These are phyloP conservation scores for Chondrosia reniformis DNA, from an alignment of 37 sponge, comb jelly and placozoan species.

Conservation along the genomic window DNA sequence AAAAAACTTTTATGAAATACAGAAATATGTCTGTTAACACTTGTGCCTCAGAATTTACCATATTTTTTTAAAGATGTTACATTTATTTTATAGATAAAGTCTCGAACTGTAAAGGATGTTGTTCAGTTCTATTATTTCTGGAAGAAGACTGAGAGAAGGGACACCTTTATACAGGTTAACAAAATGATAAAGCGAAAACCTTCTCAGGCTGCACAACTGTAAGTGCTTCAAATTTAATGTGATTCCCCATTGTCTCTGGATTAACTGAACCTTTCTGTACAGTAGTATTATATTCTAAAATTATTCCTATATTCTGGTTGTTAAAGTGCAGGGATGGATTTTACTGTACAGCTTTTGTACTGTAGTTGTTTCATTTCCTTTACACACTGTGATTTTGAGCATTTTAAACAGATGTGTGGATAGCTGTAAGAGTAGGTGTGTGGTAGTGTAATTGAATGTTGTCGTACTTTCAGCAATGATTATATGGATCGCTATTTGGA, in stretches of 20 bases:
- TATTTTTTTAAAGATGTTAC: background rate
- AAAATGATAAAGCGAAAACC: background rate
- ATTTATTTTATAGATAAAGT: slow-evolving; percentile 50
- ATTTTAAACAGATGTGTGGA: too few species aligned
- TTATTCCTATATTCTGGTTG: background rate
- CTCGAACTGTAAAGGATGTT: slow-evolving; percentile 80
- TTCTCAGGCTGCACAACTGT: background rate
- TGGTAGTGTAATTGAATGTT: too few species aligned
- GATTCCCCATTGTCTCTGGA: background rate
- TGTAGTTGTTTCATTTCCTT: too few species aligned
- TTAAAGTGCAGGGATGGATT: too few species aligned
- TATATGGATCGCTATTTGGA: too few species aligned
- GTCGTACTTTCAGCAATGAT: too few species aligned
- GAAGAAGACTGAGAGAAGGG: slow-evolving; percentile 92
- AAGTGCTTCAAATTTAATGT: background rate
- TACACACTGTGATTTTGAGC: too few species aligned
- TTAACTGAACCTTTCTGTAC: too few species aligned
- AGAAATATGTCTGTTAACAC: background rate
- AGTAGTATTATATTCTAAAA: background rate
- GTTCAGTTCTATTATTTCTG: slow-evolving; percentile 94
- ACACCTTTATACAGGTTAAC: slow-evolving; percentile 36
- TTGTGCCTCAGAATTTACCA: background rate
- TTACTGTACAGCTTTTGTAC: too few species aligned
- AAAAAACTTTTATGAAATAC: slow-evolving; percentile 21
- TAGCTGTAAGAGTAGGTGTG: too few species aligned